Conservation (phyloP, 2,888 invertebrate species). For the Allygus modestus region DNA sequence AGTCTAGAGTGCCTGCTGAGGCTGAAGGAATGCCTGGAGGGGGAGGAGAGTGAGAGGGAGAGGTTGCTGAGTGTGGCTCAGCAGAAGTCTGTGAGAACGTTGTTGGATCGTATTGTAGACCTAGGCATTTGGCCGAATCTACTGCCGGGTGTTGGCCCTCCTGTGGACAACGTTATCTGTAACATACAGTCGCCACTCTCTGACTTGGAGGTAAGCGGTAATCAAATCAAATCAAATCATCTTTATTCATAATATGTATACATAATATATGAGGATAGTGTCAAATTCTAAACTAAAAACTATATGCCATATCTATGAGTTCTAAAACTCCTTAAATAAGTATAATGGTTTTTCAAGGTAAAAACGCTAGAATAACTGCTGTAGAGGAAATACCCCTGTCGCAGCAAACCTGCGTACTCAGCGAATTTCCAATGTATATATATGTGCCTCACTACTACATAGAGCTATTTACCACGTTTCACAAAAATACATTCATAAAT, state of each 20-base stretch:
- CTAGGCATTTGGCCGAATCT: constrained; percentile 83
- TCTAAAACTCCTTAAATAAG: no score
- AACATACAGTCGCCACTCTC: not conserved
- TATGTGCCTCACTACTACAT: no score
- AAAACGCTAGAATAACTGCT: no score
- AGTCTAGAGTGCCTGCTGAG: constrained; percentile 60
- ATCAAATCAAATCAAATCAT: not conserved
- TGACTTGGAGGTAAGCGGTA: constrained; percentile 73
- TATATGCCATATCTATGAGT: constrained; percentile 61
- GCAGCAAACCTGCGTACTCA: no score
- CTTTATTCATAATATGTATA: no score
- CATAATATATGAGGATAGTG: no score
- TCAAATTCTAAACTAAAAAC: no score
- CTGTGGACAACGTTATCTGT: constrained; percentile 58
- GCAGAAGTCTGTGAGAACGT: constrained; percentile 80
- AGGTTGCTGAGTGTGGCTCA: constrained; percentile 81
- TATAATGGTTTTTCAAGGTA: no score
- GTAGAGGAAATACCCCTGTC: no score
- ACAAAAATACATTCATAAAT: no score
- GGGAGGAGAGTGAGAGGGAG: constrained; percentile 62
- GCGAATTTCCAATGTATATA: no score
- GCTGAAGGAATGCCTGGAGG: constrained; percentile 57
- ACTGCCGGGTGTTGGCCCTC: constrained; percentile 79
- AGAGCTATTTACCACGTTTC: no score
- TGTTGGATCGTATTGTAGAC: constrained; percentile 80